Evolutionary conservation across 1,140 invertebrate species (phyloP).

Genomic region (Pseudomyrmex sp.): DNA sequence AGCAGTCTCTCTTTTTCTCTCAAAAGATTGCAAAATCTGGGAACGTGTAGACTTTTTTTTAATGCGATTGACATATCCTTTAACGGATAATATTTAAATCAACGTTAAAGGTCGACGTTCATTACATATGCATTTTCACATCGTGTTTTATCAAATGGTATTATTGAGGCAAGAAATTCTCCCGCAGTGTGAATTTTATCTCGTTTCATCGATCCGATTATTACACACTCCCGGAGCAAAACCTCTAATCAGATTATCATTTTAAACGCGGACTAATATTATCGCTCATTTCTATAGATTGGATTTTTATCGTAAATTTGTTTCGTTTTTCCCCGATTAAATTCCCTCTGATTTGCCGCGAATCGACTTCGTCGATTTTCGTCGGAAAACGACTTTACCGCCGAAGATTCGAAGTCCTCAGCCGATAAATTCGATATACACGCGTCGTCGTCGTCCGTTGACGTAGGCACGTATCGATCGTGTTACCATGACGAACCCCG

Average conservation of each 20-base stretch:
- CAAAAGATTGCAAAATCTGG: slow-evolving; percentile 8
- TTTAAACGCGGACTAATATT: not conserved
- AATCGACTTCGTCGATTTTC: slow-evolving; percentile 68
- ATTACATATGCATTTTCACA: not conserved
- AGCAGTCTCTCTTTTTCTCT: not conserved
- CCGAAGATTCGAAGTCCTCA: slow-evolving; percentile 62
- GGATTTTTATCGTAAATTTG: not conserved
- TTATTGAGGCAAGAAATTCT: too few relatives aligned
- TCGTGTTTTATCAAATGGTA: too few relatives aligned
- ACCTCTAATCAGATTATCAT: not conserved
- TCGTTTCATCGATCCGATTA: not conserved
- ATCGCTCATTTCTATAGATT: not conserved
- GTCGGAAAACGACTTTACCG: slow-evolving; percentile 61
- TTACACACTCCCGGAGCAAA: not conserved
- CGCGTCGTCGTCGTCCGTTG: slow-evolving; percentile 32
- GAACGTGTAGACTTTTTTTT: not conserved
- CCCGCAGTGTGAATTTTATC: too few relatives aligned
- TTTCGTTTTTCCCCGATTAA: too few relatives aligned
- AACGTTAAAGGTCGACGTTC: slow-evolving; percentile 2
- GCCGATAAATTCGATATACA: slow-evolving; percentile 71
- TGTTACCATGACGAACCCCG: slow-evolving; percentile 39
- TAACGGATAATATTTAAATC: slow-evolving; percentile 30
- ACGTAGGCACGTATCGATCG: slow-evolving; percentile 59
- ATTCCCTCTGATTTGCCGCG: too few relatives aligned
- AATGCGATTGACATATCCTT: slow-evolving; percentile 16